Conservation (phyloP, 2,888 invertebrate species). For the Plutella xylostella region DNA sequence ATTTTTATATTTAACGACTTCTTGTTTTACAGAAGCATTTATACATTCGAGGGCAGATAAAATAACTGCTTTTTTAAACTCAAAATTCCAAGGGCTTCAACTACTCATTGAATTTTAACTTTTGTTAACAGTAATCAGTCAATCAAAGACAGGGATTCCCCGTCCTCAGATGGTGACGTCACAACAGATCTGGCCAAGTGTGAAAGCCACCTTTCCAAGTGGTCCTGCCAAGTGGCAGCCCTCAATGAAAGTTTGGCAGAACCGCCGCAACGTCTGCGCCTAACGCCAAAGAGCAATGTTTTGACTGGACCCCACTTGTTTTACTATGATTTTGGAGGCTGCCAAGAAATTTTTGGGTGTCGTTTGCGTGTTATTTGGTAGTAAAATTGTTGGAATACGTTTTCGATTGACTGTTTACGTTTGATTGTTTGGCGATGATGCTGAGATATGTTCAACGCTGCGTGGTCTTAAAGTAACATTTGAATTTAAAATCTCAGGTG, state of each 20-base stretch:
- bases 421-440: too few relatives aligned
- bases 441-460: too few relatives aligned
- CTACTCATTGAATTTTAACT: too few relatives aligned
- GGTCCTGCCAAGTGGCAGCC: conserved; percentile 47
- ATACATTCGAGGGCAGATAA: too few relatives aligned
- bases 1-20: too few relatives aligned
- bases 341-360: conserved; percentile 8
- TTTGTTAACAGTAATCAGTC: too few relatives aligned
- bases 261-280: conserved; percentile 28
- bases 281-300: conserved; percentile 38
- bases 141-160: conserved; percentile 29
- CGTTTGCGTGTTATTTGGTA: conserved; percentile 5
- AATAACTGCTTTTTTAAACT: too few relatives aligned
- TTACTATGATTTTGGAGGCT: conserved; percentile 9
- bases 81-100: too few relatives aligned
- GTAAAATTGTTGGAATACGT: conserved; percentile 3
- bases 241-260: conserved; percentile 29
- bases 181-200: conserved; percentile 10
- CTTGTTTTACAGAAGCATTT: too few relatives aligned
- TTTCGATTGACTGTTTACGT: too few relatives aligned
- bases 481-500: background rate
- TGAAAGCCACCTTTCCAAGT: conserved; percentile 23
- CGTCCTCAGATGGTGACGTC: conserved; percentile 20
- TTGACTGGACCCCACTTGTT: conserved; percentile 29
- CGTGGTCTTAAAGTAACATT: too few relatives aligned